phyloP scores from a whole-genome alignment of 1,140 invertebrate species.

The Thereuonema tuberculata region DNA sequence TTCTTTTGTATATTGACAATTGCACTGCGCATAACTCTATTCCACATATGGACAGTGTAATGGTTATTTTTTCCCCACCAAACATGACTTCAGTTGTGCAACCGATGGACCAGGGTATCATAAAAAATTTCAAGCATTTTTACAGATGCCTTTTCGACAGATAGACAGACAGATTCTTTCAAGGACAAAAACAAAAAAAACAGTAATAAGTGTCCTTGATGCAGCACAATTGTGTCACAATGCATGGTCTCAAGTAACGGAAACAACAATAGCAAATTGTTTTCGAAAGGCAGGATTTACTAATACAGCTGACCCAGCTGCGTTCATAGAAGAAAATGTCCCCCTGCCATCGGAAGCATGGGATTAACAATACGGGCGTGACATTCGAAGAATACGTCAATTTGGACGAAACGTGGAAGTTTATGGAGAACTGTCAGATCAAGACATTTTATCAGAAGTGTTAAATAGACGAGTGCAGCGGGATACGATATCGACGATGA shows the following conservation, averaged over 20 bases:
- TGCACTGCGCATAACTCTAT: background rate
- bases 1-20: background rate
- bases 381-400: background rate
- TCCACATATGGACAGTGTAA: constrained; percentile 9
- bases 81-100: constrained; percentile 4
- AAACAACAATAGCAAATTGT: background rate
- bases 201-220: background rate
- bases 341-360: background rate
- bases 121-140: background rate
- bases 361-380: background rate
- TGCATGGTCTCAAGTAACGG: constrained; percentile 12
- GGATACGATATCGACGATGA: background rate
- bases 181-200: background rate
- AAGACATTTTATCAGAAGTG: background rate
- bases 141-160: background rate
- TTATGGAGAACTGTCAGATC: background rate
- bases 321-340: background rate
- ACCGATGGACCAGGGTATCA: background rate
- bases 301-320: background rate
- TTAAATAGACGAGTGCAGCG: background rate
- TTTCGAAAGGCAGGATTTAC: background rate
- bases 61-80: constrained; percentile 5
- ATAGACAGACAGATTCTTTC: background rate
- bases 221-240: background rate
- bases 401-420: background rate